Conservation (phyloP, 2,888 invertebrate genomes). For the Molanna angustata region DNA sequence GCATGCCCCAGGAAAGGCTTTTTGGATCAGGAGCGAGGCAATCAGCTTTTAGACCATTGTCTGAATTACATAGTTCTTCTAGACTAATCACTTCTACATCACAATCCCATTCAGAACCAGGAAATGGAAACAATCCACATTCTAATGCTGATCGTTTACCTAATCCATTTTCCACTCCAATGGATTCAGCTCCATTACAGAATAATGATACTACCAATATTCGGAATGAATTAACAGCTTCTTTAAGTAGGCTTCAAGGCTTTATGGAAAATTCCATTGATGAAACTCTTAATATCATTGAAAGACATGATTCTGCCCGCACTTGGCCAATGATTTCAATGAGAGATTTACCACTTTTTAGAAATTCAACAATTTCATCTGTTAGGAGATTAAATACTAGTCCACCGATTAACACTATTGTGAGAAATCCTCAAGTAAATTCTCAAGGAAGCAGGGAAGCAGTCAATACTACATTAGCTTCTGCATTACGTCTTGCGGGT, state of each 20-base stretch:
- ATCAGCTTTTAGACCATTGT: constrained; percentile 20
- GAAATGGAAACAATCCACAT: not conserved
- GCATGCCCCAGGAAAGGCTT: constrained; percentile 9
- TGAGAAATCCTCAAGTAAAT: constrained; percentile 11
- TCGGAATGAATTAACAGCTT: constrained; percentile 21
- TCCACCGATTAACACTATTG: constrained; percentile 11
- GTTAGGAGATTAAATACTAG: constrained; percentile 4
- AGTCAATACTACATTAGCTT: too few relatives aligned
- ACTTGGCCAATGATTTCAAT: constrained; percentile 6
- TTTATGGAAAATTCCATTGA: constrained; percentile 30
- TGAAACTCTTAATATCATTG: constrained; percentile 26
- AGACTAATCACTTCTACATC: not conserved
- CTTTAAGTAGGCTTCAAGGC: constrained; percentile 25
- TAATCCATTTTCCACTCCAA: constrained; percentile 1
- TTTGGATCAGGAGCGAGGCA: constrained; percentile 16
- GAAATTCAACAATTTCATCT: constrained; percentile 9
- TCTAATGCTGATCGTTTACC: constrained; percentile 4
- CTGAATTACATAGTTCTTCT: not conserved
- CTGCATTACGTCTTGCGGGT: too few relatives aligned
- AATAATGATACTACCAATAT: constrained; percentile 2
- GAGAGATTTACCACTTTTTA: constrained; percentile 1
- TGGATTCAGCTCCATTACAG: not conserved
- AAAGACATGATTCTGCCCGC: constrained; percentile 14
- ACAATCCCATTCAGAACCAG: constrained; percentile 3
- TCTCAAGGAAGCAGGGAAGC: constrained; percentile 7